A percentile compares a stretch with the other conserved stretches of the same genome.
Evolutionary conservation across 1,140 invertebrate genomes (phyloP).

Genomic region (Drosophila suzukii): DNA sequence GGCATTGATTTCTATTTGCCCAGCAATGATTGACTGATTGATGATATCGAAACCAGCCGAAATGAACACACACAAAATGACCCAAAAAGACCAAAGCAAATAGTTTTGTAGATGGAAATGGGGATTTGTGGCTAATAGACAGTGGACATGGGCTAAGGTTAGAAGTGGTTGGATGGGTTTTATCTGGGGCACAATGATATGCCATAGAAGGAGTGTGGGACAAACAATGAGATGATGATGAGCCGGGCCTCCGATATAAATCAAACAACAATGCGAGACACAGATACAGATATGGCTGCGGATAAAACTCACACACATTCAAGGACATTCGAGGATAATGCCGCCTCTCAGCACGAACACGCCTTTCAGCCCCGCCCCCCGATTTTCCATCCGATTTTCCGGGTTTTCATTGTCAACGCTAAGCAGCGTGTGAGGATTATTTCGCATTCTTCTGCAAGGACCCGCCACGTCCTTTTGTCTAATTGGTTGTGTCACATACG

Average conservation of each 20-base stretch:
- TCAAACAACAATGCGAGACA: slow-evolving; percentile 70
- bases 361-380: slow-evolving; percentile 30
- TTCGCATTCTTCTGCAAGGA: slow-evolving; percentile 58
- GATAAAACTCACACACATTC: slow-evolving; percentile 37
- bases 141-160: slow-evolving; percentile 28
- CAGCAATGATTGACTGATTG: slow-evolving; percentile 41
- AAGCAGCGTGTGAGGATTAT: slow-evolving; percentile 80
- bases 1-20: slow-evolving; percentile 64
- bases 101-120: slow-evolving; percentile 20
- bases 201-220: slow-evolving; percentile 14
- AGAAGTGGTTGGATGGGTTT: slow-evolving; percentile 20
- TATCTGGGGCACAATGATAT: slow-evolving; percentile 35
- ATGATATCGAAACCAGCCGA: slow-evolving; percentile 42
- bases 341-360: slow-evolving; percentile 57
- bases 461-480: slow-evolving; percentile 69
- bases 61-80: slow-evolving; percentile 6
- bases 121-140: slow-evolving; percentile 45
- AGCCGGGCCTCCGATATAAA: slow-evolving; percentile 64
- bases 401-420: slow-evolving; percentile 61
- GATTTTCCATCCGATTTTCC: slow-evolving; percentile 18
- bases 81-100: slow-evolving; percentile 30
- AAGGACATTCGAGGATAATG: slow-evolving; percentile 65
- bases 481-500: slow-evolving; percentile 77
- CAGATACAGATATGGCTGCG: slow-evolving; percentile 30
- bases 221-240: slow-evolving; percentile 41